Evolutionary conservation across 2,888 invertebrate genomes (phyloP), one percentile per base, ranked within the genome.

Genomic region (Lasius fuliginosus): DNA sequence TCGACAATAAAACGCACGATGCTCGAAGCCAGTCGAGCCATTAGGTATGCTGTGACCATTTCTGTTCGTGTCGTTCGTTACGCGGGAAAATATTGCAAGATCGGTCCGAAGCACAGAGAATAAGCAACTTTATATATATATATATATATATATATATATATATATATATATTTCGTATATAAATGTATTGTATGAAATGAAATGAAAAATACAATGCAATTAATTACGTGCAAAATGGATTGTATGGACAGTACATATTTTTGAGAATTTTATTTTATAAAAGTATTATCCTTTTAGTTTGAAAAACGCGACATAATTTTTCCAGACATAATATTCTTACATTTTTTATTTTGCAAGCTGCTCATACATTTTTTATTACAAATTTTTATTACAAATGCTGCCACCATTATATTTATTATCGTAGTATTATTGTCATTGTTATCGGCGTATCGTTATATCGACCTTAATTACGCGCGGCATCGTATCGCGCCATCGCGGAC

Each of bases 1-100:
- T 23, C 27, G 79, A 71, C 79, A 60, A 71, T 81, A 81, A 81
- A 81, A 81, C 73, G 79, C 79, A n/a, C 79, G 71, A 36, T 36
- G 60, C 60, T 49, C 79, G 79, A 71, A 81, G 73, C 73, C 46
- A 60, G 75, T 33, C 60, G 71, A 18, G 36, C 60, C 79, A 71
- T 81, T 71, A 58, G 27, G 73, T 73, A 71, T 33, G 46, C 71
- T 46, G 79, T 71, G 73, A 81, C 73, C 79, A 81, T 71, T 81
- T 81, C 60, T 71, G 60, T 46, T 33, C 79, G 69, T 36, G 79
- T 81, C 79, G 73, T 71, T 71, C 46, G 79, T 81, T 81, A 81
- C 79, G 73, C 18, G 60, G 60, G 46, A 46, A 71, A 81, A 71
- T 81, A 60, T 71, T 46, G 60, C 73, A 1, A 71, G 46, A 71